Conservation (phyloP, 1,140 invertebrate species). For the Fopius arisanus region DNA sequence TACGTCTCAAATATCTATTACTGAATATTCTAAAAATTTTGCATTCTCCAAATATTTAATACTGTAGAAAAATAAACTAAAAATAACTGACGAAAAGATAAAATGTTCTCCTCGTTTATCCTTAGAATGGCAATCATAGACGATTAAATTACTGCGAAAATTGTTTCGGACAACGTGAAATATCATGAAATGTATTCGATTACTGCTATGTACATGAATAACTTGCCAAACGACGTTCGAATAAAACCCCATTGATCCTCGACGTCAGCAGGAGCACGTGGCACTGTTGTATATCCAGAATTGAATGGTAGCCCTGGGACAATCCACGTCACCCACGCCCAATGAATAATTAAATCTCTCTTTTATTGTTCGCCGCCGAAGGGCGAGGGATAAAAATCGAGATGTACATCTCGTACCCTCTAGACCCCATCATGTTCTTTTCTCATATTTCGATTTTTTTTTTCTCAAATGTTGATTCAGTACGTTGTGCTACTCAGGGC, state of each 20-base stretch:
- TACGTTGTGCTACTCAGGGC: constrained; percentile 54
- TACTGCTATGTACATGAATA: neutral
- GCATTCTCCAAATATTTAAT: neutral
- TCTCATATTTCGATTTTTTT: neutral
- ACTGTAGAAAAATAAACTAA: neutral
- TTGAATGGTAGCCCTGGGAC: neutral
- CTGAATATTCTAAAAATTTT: neutral
- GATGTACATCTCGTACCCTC: neutral
- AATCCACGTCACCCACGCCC: neutral
- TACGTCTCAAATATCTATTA: neutral
- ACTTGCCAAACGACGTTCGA: neutral
- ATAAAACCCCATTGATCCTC: neutral
- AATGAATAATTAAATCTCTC: neutral
- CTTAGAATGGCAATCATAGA: neutral
- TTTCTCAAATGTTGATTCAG: constrained; percentile 38
- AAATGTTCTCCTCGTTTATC: neutral
- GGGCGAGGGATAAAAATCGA: neutral
- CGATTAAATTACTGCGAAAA: neutral
- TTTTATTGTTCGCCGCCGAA: neutral
- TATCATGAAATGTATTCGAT: neutral
- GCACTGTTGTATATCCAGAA: neutral
- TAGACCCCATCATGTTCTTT: neutral
- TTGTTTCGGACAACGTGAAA: neutral
- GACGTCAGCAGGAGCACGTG: neutral
- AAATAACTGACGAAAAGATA: neutral